Percentiles rank a stretch among this genome's conserved stretches.
Conservation (phyloP, 1,140 invertebrate species). For the Neomicropteryx cornuta region DNA sequence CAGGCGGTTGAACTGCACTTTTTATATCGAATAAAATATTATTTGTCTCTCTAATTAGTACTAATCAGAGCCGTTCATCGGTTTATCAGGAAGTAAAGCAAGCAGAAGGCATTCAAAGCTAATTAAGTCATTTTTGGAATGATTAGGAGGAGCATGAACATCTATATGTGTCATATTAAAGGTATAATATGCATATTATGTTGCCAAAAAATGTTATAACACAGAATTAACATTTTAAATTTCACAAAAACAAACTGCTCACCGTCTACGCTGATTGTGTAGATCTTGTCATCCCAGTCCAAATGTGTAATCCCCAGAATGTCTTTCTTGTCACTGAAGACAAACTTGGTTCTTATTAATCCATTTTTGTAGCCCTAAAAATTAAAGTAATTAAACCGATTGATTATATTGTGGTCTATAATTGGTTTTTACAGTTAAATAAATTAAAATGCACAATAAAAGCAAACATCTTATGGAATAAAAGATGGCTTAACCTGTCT, state of each 20-base stretch:
- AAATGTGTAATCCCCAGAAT: conserved; percentile 54
- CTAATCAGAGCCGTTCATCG: no score
- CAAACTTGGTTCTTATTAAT: conserved; percentile 50
- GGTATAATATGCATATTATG: not conserved
- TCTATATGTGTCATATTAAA: not conserved
- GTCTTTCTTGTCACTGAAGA: conserved; percentile 43
- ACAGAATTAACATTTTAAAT: no score
- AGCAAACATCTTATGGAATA: no score
- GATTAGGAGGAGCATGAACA: not conserved
- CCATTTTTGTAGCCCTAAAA: conserved; percentile 53
- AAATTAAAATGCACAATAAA: no score
- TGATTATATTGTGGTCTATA: conserved; percentile 1
- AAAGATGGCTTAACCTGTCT: no score
- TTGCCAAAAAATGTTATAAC: not conserved
- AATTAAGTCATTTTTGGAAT: no score
- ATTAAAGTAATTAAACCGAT: conserved; percentile 1
- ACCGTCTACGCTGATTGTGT: conserved; percentile 48
- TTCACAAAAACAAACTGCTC: no score
- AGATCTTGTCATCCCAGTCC: conserved; percentile 54
- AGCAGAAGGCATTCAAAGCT: no score
- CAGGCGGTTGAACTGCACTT: no score
- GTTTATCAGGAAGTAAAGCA: no score
- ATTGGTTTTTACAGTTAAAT: not conserved
- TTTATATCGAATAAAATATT: no score
- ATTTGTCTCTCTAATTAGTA: no score